Evolutionary conservation across 2,113 vertebrate species (phyloP), one percentile per base, ranked within the genome.

Genomic region (Leiothrix lutea): DNA sequence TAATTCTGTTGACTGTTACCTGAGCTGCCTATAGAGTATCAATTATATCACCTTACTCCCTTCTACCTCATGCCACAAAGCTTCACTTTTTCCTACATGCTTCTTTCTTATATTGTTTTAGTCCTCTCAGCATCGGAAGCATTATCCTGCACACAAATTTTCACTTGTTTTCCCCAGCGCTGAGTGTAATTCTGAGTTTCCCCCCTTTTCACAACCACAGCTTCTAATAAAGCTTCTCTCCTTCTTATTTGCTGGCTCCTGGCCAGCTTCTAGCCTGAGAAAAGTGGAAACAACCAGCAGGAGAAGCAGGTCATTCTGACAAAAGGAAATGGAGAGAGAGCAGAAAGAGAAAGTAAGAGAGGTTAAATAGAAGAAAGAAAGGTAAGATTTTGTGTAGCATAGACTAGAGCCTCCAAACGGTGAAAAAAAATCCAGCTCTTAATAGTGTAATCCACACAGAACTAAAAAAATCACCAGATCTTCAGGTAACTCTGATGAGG

Each of bases 261-360:
- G 53, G 95, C 95, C 95, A 96, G 95, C 90, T 92, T 86, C 85
- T 78, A 92, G 92, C 85, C 94, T 90, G 90, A 96, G 93, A 93
- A 96, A 94, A 86, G 82, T 94, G 88, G 95, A 94, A 96, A 94
- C 90, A 90, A 90, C 80, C 73, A 90, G 88, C 85, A 88, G 90
- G 78, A 96, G 92, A 96, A 97, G 82, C 94, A 96, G 90, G 94
- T 96, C 95, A 95, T 56, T 92, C 84, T 94, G 81, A 91, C 91
- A 95, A 94, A 95, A 94, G 84, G 85, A 73, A 83, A 82, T 18
- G 24, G 58, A 87, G 78, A 82, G 70, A 78, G 62, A 70, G 75
- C 48, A 94, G 62, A 93, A 86, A 70, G 72, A 91, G 91, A 95
- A 96, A 92, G 90, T 92, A 86, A 84, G 80, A 58, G 64, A 94